Evolutionary conservation across 1,140 invertebrate species (phyloP).

Genomic region (Neoseiulus cucumeris): DNA sequence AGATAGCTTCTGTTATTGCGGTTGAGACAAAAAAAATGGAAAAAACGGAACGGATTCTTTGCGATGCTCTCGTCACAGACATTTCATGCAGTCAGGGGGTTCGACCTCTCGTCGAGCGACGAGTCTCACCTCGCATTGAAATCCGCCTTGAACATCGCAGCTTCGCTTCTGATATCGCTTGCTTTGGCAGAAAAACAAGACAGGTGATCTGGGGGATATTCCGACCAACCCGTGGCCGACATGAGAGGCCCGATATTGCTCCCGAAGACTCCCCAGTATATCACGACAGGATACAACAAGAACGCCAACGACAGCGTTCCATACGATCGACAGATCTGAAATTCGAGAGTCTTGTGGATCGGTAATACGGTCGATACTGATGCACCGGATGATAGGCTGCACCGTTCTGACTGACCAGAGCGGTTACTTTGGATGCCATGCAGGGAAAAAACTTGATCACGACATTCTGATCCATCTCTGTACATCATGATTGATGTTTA

Average conservation of each 20-base stretch:
- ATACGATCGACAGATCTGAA: slow-evolving; percentile 9
- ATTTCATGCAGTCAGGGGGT: too few relatives aligned
- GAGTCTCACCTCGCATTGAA: background rate
- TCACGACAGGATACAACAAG: background rate
- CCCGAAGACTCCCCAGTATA: background rate
- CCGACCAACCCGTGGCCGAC: background rate
- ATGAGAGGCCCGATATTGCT: background rate
- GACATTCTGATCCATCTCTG: too few relatives aligned
- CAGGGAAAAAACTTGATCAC: too few relatives aligned
- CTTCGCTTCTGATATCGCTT: background rate
- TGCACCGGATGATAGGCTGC: background rate
- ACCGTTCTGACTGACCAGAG: background rate
- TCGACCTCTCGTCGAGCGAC: too few relatives aligned
- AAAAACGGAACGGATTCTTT: too few relatives aligned
- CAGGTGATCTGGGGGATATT: background rate
- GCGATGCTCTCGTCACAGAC: too few relatives aligned
- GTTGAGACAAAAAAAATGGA: too few relatives aligned
- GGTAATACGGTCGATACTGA: background rate
- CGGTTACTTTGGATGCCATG: background rate
- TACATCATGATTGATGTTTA: too few relatives aligned
- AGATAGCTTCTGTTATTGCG: too few relatives aligned
- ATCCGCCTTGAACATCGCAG: background rate
- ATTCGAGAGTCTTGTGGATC: background rate
- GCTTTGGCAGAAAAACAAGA: background rate
- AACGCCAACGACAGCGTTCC: background rate